Conservation (phyloP, 2,113 vertebrate genomes). For the Engraulis encrasicolus region DNA sequence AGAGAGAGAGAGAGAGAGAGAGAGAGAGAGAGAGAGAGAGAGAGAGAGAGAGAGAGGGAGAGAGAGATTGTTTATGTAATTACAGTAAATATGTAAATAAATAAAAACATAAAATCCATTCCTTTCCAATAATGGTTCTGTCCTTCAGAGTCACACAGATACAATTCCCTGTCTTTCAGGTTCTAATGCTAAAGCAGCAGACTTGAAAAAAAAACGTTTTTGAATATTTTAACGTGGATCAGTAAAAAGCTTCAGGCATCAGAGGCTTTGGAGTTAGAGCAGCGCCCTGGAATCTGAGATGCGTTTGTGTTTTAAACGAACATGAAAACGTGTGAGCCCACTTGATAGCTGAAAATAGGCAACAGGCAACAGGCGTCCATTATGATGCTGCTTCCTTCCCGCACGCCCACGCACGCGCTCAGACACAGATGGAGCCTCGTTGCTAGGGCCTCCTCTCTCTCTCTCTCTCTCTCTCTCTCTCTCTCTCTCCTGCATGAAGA, state of each 20-base stretch:
- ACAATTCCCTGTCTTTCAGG: too few relatives aligned
- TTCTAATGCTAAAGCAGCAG: background rate
- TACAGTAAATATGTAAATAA: too few relatives aligned
- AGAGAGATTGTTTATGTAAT: too few relatives aligned
- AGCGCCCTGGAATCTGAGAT: background rate
- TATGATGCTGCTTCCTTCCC: background rate
- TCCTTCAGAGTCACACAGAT: too few relatives aligned
- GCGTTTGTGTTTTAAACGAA: background rate
- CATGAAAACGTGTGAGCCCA: slow-evolving; percentile 1
- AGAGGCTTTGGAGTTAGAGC: background rate
- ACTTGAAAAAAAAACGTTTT: background rate
- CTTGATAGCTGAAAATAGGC: background rate
- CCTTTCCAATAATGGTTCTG: too few relatives aligned
- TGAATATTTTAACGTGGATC: background rate
- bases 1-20: too few relatives aligned
- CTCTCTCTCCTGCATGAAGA: background rate
- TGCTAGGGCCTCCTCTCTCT: background rate
- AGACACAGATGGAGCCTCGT: background rate
- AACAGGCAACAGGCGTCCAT: background rate
- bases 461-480: too few relatives aligned
- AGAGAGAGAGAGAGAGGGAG: too few relatives aligned
- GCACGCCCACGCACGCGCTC: background rate
- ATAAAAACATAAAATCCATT: too few relatives aligned
- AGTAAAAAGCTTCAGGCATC: background rate
- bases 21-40: too few relatives aligned